Percentiles rank a stretch among this genome's conserved stretches.
These are phyloP conservation scores for Fulica atra DNA, from an alignment of 2,113 vertebrate genomes.

Conservation along the genomic window DNA sequence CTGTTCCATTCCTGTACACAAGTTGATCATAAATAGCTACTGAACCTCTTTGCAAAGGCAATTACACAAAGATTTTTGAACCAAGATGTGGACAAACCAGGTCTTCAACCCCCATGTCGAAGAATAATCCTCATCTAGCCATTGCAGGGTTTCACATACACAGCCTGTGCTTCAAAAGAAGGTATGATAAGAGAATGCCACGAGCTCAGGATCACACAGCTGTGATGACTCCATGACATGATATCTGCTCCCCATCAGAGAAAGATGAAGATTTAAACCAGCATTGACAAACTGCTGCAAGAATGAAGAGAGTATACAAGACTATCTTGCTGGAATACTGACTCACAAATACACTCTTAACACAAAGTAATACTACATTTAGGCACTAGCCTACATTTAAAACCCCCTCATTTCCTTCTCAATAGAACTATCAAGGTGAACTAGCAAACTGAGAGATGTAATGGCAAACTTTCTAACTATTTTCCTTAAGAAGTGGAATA, in stretches of 20 bases:
- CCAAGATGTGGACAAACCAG: background rate
- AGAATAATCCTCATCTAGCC: background rate
- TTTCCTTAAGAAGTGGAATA: background rate
- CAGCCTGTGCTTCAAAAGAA: background rate
- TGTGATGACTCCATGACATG: background rate
- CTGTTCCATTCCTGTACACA: background rate
- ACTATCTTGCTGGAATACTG: background rate
- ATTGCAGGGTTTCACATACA: background rate
- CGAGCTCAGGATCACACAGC: background rate
- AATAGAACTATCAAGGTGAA: background rate
- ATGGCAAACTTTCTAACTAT: background rate
- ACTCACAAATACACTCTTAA: background rate
- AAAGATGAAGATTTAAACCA: background rate
- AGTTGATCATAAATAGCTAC: background rate
- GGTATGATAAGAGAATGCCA: background rate
- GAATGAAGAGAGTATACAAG: background rate
- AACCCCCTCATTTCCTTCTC: background rate
- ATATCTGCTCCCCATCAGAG: background rate
- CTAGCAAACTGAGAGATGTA: background rate
- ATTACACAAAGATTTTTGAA: background rate
- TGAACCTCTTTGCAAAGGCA: background rate
- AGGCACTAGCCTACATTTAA: background rate
- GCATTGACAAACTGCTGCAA: background rate
- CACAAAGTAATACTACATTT: background rate
- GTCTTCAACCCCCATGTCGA: background rate